Base-by-base conservation (phyloP, 2,797 vertebrate species). In the Darevskia mixta region DNA sequence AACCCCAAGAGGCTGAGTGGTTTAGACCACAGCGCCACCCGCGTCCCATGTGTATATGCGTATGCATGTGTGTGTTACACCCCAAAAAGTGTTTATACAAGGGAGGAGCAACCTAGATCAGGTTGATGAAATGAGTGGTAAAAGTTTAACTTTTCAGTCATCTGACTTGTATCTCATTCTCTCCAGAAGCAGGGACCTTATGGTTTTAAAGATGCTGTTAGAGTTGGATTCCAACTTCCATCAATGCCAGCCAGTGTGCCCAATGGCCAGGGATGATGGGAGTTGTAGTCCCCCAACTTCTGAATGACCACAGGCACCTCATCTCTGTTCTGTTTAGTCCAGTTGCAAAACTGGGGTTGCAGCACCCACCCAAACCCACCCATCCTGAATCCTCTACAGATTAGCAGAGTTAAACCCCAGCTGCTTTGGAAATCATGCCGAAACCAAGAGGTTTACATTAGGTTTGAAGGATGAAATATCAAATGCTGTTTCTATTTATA, bases 401-500 rank as follows among this genome's bases (percentile, higher is more conserved):
- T 9, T 8, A 72, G 38, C n/a, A 64, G 5, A n/a, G n/a, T 41
- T 75, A 32, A 89, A 75, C 5, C 55, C 87, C 80, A 75, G 71
- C 27, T 85, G n/a, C 23, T 83, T 64, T 35, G 66, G 43, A 75
- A 43, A 82, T 81, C 82, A 45, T 8, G 78, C 79, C 83, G 66
- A 75, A 49, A 87, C 38, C 17, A 66, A 93, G 91, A 90, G 3
- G 11, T 89, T 91, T 91, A 89, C 18, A 91, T 89, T 86, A 77
- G 83, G 75, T 83, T 76, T 25, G 5, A n/a, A 29, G 43, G n/a
- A 83, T 84, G 86, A 89, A 91, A 87, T 82, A 87, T 77, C 66
- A 4, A 78, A 66, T 20, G 45, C 49, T 17, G 9, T 81, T 89
- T 69, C 91, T 93, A 82, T 90, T 91, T 92, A 91, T 85, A 86